Evolutionary conservation across 2,113 vertebrate species (phyloP), one percentile per base, ranked within the genome.

Genomic region (Bostrychus sinensis): DNA sequence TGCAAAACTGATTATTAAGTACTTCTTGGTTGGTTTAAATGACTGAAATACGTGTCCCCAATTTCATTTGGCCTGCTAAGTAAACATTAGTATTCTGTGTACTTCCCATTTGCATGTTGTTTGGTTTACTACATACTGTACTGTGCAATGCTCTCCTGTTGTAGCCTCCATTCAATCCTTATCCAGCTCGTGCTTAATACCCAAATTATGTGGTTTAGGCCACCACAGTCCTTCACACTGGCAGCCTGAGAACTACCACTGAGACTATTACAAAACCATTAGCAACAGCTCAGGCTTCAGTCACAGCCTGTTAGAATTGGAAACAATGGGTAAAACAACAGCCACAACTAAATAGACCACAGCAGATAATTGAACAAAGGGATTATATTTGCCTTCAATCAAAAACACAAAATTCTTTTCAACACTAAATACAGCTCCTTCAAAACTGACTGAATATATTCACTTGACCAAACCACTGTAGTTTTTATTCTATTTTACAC

Each of bases 261-360:
- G 63, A 77, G 74, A 10, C 65, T 3, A 13, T 80, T 67, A 68
- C 48, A 75, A 63, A 82, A 72, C 76, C 72, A 69, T 78, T 72
- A 75, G 58, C 63, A 66, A 60, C 59, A 1, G 66, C 51, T 70
- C 76, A 19, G 3, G 1, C 50, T 71, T 65, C 66, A 64, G 75
- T 78, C 48, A 57, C 56, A 51, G 55, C 10, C 69, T 80, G 54
- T 72, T 86, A 70, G 60, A 57, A 63, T 72, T 82, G 77, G 71
- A 85, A 78, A 78, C 37, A 28, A 32, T 25, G 48, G 17, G 63
- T 62, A 22, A 73, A 72, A 70, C 53, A 68, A 61, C 73, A 72
- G 59, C 60, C 23, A 17, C 28, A 51, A 28, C 48, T 16, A n/a
- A n/a, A 55, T 62, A 54, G 8, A 63, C 25, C 34, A 20, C 7